These are phyloP conservation scores for Sialis fuliginosa DNA, from an alignment of 2,888 invertebrate genomes.

Conservation along the genomic window DNA sequence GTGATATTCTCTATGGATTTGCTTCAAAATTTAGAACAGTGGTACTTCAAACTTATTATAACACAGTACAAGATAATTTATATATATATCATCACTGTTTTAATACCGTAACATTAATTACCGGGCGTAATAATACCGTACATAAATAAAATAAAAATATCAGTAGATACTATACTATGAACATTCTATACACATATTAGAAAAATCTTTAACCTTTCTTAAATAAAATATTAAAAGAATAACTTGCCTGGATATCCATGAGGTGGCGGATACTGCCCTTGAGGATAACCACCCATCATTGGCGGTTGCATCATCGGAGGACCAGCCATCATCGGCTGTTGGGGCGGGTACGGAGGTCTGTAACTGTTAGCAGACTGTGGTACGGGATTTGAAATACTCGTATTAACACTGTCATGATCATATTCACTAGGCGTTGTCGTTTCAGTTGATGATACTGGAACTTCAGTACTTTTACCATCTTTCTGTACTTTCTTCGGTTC, in stretches of 20 bases:
- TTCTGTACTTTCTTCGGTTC: not conserved
- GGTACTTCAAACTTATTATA: too few relatives aligned
- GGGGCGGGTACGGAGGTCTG: not conserved
- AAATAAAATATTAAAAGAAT: too few relatives aligned
- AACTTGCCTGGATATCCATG: constrained; percentile 8
- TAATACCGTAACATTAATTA: too few relatives aligned
- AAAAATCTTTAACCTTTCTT: too few relatives aligned
- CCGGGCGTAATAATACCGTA: too few relatives aligned
- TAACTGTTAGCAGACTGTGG: not conserved
- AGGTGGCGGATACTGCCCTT: constrained; percentile 7
- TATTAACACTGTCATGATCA: not conserved
- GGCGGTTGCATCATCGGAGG: constrained; percentile 5
- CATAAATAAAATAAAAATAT: too few relatives aligned
- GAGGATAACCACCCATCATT: constrained; percentile 6
- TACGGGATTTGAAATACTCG: not conserved
- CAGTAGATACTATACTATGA: too few relatives aligned
- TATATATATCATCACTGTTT: too few relatives aligned
- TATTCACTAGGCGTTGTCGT: not conserved
- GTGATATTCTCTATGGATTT: too few relatives aligned
- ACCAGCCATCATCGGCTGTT: constrained; percentile 1
- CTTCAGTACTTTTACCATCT: not conserved
- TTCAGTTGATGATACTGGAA: not conserved
- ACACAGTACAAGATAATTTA: too few relatives aligned
- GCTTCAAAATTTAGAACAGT: too few relatives aligned
- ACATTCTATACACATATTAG: too few relatives aligned